A percentile compares a stretch with the other conserved stretches of the same genome.
These are phyloP conservation scores for Druon quercuslanigerum DNA, from an alignment of 1,140 invertebrate species.

Conservation along the genomic window DNA sequence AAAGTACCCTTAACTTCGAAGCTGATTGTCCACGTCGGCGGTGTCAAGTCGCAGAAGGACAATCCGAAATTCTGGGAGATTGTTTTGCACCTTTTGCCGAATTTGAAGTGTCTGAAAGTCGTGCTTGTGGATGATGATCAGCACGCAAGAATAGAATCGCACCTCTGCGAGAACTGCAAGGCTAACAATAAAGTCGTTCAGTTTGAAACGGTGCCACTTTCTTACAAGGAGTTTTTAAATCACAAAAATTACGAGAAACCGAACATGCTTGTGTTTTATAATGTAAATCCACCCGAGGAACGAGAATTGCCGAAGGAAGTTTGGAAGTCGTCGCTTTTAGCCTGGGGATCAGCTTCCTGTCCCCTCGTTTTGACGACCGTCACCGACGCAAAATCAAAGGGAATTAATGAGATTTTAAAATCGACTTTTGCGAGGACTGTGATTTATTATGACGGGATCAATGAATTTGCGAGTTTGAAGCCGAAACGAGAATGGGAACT, in stretches of 20 bases:
- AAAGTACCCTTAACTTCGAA: neutral
- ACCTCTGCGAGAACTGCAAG: neutral
- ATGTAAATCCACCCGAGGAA: neutral
- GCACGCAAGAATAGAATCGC: neutral
- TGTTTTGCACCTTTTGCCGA: neutral
- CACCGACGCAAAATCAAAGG: neutral
- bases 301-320: neutral
- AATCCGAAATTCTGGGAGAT: neutral
- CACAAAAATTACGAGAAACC: neutral
- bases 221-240: neutral
- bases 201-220: neutral
- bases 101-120: neutral
- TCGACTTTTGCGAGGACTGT: neutral
- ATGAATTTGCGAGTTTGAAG: neutral
- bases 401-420: neutral
- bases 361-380: neutral
- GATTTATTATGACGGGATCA: neutral
- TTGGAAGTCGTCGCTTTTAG: neutral
- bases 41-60: neutral
- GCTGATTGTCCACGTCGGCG: neutral
- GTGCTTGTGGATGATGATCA: neutral
- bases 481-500: neutral
- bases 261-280: neutral
- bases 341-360: neutral
- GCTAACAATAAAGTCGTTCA: neutral